Percentiles rank a stretch among this genome's conserved stretches.
Conservation (phyloP, 2,113 vertebrate genomes). For the Heloderma charlesbogerti region DNA sequence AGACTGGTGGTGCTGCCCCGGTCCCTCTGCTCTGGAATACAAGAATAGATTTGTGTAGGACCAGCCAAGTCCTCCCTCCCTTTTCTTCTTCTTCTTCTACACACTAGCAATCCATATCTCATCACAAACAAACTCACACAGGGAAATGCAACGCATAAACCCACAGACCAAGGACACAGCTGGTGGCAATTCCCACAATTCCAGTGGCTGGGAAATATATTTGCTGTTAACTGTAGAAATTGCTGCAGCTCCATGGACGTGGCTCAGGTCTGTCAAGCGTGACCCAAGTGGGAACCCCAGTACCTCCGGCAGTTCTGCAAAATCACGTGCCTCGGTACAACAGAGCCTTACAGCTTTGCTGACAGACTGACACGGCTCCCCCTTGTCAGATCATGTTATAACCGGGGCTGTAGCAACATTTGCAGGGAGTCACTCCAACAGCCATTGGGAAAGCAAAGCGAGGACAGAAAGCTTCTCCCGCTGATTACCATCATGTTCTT, state of each 20-base stretch:
- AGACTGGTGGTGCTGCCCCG: constrained; percentile 95
- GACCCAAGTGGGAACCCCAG: background rate
- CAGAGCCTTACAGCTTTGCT: background rate
- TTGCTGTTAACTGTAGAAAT: background rate
- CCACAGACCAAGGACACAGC: no score
- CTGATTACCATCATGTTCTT: background rate
- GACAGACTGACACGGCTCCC: background rate
- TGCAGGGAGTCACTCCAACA: background rate
- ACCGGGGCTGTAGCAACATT: background rate
- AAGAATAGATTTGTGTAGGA: constrained; percentile 25
- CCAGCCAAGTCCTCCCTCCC: background rate
- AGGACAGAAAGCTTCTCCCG: background rate
- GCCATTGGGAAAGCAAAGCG: background rate
- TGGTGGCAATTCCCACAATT: background rate
- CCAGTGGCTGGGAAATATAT: no score
- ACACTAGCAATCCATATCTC: background rate
- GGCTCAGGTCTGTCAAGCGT: background rate
- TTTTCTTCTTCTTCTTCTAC: background rate
- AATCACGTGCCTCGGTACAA: background rate
- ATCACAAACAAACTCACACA: background rate
- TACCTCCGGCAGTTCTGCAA: background rate
- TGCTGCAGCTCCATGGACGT: background rate
- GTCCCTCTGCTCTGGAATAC: constrained; percentile 85
- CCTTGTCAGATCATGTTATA: background rate
- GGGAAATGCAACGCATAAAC: background rate